Percentiles rank a stretch among this genome's conserved stretches.
Evolutionary conservation across 1,140 invertebrate species (phyloP).

Genomic region (Caenorhabditis remanei): DNA sequence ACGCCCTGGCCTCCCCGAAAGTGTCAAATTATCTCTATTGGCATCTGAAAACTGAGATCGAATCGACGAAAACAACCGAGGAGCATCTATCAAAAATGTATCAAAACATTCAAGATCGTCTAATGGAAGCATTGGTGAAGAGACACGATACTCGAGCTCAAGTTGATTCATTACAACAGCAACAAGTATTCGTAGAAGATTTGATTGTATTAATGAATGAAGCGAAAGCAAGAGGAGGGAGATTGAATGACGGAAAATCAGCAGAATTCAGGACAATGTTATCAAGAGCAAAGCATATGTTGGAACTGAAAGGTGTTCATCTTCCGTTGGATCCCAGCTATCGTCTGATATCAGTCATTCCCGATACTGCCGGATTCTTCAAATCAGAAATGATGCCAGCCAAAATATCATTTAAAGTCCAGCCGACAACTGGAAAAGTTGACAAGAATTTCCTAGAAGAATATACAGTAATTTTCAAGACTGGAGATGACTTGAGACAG

Average conservation of each 20-base stretch:
- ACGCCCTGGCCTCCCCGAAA: constrained; percentile 20
- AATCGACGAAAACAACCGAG: constrained; percentile 70
- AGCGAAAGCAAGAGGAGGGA: constrained; percentile 76
- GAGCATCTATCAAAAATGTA: constrained; percentile 65
- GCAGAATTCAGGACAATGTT: constrained; percentile 45
- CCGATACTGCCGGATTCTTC: constrained; percentile 89
- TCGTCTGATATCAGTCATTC: constrained; percentile 83
- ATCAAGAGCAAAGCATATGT: constrained; percentile 80
- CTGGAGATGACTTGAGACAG: constrained; percentile 95
- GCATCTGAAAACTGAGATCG: constrained; percentile 77
- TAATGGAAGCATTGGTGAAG: not conserved
- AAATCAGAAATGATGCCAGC: constrained; percentile 98
- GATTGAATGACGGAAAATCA: constrained; percentile 82
- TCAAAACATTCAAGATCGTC: constrained; percentile 61
- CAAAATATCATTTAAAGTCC: constrained; percentile 90
- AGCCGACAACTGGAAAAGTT: constrained; percentile 80
- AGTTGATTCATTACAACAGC: not conserved
- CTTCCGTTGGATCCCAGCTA: constrained; percentile 89
- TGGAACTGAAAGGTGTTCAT: constrained; percentile 90
- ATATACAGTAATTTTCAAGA: constrained; percentile 97
- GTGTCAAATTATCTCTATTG: constrained; percentile 69
- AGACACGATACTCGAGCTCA: constrained; percentile 30
- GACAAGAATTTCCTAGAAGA: constrained; percentile 51
- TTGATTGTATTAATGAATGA: constrained; percentile 91
- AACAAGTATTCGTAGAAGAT: constrained; percentile 84